These are phyloP conservation scores for Archivesica marissinica DNA, from an alignment of 1,140 invertebrate genomes.

Conservation along the genomic window DNA sequence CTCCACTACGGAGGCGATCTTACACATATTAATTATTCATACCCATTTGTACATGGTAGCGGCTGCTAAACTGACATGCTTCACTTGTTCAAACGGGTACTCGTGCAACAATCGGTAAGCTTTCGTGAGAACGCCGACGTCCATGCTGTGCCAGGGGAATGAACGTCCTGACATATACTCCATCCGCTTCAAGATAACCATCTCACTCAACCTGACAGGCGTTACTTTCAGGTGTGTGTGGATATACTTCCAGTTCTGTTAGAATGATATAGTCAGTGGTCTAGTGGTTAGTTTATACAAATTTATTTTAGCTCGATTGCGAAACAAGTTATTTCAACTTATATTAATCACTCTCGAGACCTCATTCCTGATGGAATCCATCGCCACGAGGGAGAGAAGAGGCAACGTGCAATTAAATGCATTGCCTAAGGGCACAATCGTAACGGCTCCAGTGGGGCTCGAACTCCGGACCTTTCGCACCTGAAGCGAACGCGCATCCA, in stretches of 20 bases:
- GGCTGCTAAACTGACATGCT: constrained; percentile 33
- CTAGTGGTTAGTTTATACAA: no score
- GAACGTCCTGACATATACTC: constrained; percentile 12
- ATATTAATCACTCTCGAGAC: no score
- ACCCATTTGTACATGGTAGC: constrained; percentile 48
- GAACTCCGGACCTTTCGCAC: no score
- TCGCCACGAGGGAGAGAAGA: neutral
- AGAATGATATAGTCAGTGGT: neutral
- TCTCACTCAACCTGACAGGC: neutral
- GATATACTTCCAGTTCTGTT: constrained; percentile 44
- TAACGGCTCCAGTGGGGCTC: no score
- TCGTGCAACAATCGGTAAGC: constrained; percentile 10
- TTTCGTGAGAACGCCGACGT: neutral
- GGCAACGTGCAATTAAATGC: no score
- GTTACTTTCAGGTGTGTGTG: constrained; percentile 24
- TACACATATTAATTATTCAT: neutral
- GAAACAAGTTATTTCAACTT: no score
- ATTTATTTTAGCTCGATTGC: no score
- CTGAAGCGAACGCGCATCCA: no score
- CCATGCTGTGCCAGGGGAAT: constrained; percentile 43
- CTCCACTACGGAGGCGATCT: neutral
- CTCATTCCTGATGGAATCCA: neutral
- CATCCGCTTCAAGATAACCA: constrained; percentile 34
- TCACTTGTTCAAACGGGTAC: constrained; percentile 38
- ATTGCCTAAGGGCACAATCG: no score